A percentile compares a stretch with the other conserved stretches of the same genome.
These are phyloP conservation scores for Pygmarrhopalites habei DNA, from an alignment of 1,140 invertebrate genomes.

Conservation along the genomic window DNA sequence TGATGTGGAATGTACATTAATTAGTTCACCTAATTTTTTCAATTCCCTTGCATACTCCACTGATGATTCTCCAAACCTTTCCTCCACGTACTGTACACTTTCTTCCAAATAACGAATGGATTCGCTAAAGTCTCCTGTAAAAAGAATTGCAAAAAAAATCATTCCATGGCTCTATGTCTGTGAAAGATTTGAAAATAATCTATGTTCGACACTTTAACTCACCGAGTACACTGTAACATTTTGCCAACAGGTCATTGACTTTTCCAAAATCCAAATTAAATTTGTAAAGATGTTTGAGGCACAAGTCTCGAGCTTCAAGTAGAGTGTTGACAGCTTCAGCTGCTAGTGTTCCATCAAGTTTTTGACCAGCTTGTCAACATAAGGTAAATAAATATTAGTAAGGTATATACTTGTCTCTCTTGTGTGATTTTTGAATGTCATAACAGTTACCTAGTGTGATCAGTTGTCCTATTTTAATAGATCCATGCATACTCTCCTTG, in stretches of 20 bases:
- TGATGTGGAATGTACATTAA: not conserved
- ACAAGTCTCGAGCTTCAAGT: conserved; percentile 45
- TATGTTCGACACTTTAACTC: not conserved
- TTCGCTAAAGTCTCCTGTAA: conserved; percentile 44
- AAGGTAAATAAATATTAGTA: too few species aligned
- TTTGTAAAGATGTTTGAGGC: conserved; percentile 46
- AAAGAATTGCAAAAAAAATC: conserved; percentile 25
- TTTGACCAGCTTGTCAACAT: too few species aligned
- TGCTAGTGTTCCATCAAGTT: conserved; percentile 40
- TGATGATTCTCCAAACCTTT: conserved; percentile 51
- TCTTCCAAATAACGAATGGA: conserved; percentile 47
- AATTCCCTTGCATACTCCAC: conserved; percentile 53
- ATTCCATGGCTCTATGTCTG: conserved; percentile 11
- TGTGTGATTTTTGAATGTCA: too few species aligned
- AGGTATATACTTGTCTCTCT: too few species aligned
- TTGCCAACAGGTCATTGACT: conserved; percentile 49
- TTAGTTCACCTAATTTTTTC: conserved; percentile 42
- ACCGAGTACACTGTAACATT: conserved; percentile 39
- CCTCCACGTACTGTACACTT: conserved; percentile 46
- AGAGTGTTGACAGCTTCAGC: conserved; percentile 46
- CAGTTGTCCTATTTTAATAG: conserved; percentile 40
- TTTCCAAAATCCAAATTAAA: conserved; percentile 47
- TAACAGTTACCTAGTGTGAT: conserved; percentile 41
- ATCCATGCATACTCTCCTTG: conserved; percentile 38
- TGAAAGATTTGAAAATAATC: conserved; percentile 10